Percentiles rank a stretch among this genome's conserved stretches.
phyloP scores from a whole-genome alignment of 1,140 invertebrate genomes.

The Trypoxylus dichotomus region DNA sequence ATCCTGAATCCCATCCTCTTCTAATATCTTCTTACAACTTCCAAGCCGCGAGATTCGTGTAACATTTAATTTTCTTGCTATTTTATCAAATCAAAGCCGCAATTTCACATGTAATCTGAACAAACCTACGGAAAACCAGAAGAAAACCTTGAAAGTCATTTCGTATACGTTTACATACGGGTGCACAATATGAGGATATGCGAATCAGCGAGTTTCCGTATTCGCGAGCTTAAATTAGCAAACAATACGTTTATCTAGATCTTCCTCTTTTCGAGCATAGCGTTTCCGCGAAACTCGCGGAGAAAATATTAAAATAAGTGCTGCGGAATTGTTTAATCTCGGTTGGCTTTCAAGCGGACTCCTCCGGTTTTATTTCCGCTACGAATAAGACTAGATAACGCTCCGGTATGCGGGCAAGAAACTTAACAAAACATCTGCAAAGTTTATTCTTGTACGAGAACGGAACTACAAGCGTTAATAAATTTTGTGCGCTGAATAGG shows the following conservation, averaged over 20 bases:
- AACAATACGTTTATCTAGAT: slow-evolving; percentile 19
- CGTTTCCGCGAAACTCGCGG: background rate
- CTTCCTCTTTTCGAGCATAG: background rate
- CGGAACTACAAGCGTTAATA: background rate
- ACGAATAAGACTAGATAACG: background rate
- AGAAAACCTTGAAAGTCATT: background rate
- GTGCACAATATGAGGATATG: background rate
- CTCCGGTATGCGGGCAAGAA: background rate
- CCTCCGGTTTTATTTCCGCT: background rate
- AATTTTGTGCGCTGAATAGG: background rate
- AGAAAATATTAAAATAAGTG: background rate
- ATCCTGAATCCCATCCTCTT: too few species aligned
- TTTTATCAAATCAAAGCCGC: background rate
- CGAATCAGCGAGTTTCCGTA: background rate
- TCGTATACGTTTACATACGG: background rate
- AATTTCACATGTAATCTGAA: background rate
- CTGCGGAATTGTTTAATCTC: slow-evolving; percentile 10
- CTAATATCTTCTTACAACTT: too few species aligned
- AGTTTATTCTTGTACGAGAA: background rate
- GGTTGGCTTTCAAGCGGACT: background rate
- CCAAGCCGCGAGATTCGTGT: too few species aligned
- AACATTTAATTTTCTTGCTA: background rate
- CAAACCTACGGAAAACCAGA: background rate
- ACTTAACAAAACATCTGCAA: background rate
- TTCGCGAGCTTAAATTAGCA: background rate